Evolutionary conservation across 2,113 vertebrate genomes (phyloP).

Genomic region (Neoarius graeffei): DNA sequence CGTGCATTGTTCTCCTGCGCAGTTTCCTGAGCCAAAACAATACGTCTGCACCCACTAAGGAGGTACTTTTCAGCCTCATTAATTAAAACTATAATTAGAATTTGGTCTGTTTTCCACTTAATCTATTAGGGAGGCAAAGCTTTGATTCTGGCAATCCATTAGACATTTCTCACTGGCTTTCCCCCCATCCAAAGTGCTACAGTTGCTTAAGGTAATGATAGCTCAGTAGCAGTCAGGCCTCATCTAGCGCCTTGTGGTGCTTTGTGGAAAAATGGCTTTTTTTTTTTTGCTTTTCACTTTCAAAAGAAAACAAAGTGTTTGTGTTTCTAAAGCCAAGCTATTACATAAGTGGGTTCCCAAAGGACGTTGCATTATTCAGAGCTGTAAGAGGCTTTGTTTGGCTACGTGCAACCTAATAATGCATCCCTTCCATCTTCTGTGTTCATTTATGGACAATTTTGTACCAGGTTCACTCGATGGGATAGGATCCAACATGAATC

Average conservation of each 20-base stretch:
- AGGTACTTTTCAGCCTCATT: constrained; percentile 59
- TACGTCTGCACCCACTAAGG: constrained; percentile 50
- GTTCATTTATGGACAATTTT: constrained; percentile 63
- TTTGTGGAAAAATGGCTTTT: constrained; percentile 40
- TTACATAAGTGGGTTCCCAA: constrained; percentile 66
- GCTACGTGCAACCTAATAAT: constrained; percentile 55
- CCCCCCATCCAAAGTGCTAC: constrained; percentile 47
- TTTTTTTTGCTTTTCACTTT: constrained; percentile 38
- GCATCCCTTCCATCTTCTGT: constrained; percentile 52
- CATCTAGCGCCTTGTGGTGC: constrained; percentile 31
- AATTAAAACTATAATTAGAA: constrained; percentile 67
- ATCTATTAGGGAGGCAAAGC: constrained; percentile 54
- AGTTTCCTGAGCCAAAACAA: constrained; percentile 58
- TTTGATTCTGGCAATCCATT: constrained; percentile 60
- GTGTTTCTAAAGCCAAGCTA: constrained; percentile 61
- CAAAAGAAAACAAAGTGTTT: constrained; percentile 63
- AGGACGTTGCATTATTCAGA: constrained; percentile 67
- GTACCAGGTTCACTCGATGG: constrained; percentile 53
- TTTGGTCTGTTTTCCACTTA: constrained; percentile 54
- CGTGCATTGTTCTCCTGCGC: constrained; percentile 46
- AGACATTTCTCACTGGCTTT: constrained; percentile 56
- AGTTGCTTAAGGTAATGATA: constrained; percentile 54
- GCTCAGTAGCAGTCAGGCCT: constrained; percentile 57
- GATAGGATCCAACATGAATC: constrained; percentile 52
- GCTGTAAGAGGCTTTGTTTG: constrained; percentile 56